Conservation (phyloP, 2,113 vertebrate species). For the Coptodon rendalli region DNA sequence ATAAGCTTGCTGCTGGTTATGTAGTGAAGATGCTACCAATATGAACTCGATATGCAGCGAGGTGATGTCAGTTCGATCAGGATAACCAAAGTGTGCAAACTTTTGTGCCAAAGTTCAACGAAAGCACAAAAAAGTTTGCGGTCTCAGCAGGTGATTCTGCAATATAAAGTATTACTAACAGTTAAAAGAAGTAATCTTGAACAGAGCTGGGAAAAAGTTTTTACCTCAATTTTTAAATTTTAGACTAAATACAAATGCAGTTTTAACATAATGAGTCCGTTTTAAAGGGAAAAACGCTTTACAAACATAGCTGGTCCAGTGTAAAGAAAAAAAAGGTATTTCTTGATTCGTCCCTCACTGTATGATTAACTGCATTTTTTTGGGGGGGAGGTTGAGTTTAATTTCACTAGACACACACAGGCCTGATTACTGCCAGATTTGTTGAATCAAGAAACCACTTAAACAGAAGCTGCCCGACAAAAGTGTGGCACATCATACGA, state of each 20-base stretch:
- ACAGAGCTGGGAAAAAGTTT: background rate
- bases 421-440: background rate
- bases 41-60: background rate
- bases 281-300: background rate
- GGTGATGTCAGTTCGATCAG: background rate
- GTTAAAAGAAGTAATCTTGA: background rate
- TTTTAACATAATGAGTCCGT: background rate
- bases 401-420: background rate
- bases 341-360: background rate
- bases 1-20: background rate
- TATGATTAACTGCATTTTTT: background rate
- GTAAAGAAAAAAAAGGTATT: accelerated
- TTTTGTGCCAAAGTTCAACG: background rate
- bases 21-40: background rate
- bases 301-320: background rate
- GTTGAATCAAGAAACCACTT: background rate
- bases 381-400: accelerated
- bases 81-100: background rate
- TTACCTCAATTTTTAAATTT: background rate
- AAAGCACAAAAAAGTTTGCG: background rate
- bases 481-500: accelerated
- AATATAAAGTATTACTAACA: background rate
- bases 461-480: background rate
- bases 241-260: background rate
- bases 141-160: background rate